A percentile compares a stretch with the other conserved stretches of the same genome.
phyloP scores from a whole-genome alignment of 2,888 invertebrate species.

The Hartigia nigra region DNA sequence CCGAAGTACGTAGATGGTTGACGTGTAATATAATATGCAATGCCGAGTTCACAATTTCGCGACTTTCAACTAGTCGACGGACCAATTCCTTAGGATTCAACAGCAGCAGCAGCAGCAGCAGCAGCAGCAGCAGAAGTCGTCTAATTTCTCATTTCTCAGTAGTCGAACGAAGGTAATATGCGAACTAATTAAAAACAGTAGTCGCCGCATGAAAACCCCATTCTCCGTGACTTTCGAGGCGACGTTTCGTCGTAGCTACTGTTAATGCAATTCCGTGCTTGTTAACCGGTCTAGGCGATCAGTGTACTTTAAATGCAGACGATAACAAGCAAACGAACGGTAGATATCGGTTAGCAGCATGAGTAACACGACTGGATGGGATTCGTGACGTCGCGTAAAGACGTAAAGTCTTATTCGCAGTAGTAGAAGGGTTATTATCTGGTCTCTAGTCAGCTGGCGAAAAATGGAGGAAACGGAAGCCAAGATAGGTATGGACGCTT shows the following conservation, averaged over 20 bases:
- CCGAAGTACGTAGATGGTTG: neutral
- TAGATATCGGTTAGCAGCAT: neutral
- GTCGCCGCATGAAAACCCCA: constrained; percentile 21
- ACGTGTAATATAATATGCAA: neutral
- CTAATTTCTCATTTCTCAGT: neutral
- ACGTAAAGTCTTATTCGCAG: neutral
- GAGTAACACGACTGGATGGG: neutral
- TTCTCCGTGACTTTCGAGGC: too few relatives aligned
- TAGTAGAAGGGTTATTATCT: neutral
- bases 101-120: too few relatives aligned
- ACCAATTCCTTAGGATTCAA: neutral
- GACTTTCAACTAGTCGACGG: neutral
- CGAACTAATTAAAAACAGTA: constrained; percentile 56
- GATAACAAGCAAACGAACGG: too few relatives aligned
- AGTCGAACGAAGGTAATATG: neutral
- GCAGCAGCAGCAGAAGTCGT: neutral
- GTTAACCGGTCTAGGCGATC: neutral
- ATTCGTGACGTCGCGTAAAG: neutral
- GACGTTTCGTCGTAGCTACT: too few relatives aligned
- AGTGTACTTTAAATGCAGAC: neutral
- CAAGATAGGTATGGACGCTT: too few relatives aligned
- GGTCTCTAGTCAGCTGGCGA: neutral
- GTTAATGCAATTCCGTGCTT: neutral
- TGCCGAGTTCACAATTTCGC: neutral
- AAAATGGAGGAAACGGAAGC: neutral